Conservation (phyloP, 2,113 vertebrate species). For the Daubentonia madagascariensis region DNA sequence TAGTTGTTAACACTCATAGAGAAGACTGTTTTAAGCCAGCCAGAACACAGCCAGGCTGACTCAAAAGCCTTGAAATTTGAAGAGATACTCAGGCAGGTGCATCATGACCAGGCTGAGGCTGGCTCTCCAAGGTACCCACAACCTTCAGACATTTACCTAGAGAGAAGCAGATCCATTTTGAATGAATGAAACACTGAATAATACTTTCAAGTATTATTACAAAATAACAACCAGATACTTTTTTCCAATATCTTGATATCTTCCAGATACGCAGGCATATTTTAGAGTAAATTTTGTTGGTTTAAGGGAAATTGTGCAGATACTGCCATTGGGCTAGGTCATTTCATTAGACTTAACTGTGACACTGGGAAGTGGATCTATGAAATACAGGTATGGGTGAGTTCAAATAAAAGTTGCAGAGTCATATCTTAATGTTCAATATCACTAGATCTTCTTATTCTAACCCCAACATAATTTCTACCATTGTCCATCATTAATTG, state of each 20-base stretch:
- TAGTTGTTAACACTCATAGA: background rate
- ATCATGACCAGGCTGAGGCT: background rate
- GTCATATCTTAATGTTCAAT: background rate
- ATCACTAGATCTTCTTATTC: background rate
- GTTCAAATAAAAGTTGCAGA: background rate
- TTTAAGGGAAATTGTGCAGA: background rate
- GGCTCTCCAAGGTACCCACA: background rate
- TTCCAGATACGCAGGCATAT: background rate
- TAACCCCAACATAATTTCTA: background rate
- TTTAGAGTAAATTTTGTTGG: background rate
- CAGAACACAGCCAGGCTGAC: background rate
- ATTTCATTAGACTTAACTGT: background rate
- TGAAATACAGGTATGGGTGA: background rate
- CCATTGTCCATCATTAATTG: background rate
- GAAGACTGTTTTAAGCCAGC: background rate
- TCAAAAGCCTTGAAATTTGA: background rate
- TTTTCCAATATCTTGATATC: background rate
- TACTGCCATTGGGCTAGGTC: background rate
- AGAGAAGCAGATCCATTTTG: background rate
- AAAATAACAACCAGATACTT: background rate
- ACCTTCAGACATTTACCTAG: background rate
- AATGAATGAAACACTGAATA: background rate
- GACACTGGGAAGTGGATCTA: background rate
- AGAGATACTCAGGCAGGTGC: background rate
- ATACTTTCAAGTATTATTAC: background rate